Conservation (phyloP, 2,113 vertebrate genomes). For the Herpetotheres cachinnans region DNA sequence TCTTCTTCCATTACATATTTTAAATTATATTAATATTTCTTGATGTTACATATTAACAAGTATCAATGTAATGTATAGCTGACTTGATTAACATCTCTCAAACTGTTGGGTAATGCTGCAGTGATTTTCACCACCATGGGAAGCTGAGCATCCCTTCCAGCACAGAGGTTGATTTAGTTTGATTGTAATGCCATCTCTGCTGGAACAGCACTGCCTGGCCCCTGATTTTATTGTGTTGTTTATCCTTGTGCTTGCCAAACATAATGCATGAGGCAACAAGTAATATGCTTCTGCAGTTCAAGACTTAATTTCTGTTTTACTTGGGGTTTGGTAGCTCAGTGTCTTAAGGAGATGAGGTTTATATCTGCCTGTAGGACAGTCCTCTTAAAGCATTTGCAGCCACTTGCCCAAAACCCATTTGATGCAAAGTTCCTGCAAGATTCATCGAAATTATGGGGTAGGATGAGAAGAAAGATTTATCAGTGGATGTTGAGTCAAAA, state of each 20-base stretch:
- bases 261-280: not conserved
- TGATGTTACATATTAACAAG: not conserved
- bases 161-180: not conserved
- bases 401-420: not conserved
- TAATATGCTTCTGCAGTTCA: not conserved
- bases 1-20: not conserved
- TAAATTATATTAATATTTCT: not conserved
- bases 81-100: not conserved
- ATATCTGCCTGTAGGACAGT: not conserved
- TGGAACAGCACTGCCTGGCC: not conserved
- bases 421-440: not conserved
- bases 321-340: not conserved
- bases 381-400: not conserved
- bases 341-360: not conserved
- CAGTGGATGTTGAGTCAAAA: not conserved
- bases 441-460: not conserved
- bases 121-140: fast-evolving
- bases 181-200: not conserved
- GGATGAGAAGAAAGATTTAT: not conserved
- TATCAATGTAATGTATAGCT: not conserved
- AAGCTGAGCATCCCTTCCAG: not conserved
- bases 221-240: not conserved
- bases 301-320: not conserved
- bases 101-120: fast-evolving
- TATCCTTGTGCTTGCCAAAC: not conserved